These are phyloP conservation scores for Orthonevra nobilis DNA, from an alignment of 2,888 invertebrate species.

Conservation along the genomic window DNA sequence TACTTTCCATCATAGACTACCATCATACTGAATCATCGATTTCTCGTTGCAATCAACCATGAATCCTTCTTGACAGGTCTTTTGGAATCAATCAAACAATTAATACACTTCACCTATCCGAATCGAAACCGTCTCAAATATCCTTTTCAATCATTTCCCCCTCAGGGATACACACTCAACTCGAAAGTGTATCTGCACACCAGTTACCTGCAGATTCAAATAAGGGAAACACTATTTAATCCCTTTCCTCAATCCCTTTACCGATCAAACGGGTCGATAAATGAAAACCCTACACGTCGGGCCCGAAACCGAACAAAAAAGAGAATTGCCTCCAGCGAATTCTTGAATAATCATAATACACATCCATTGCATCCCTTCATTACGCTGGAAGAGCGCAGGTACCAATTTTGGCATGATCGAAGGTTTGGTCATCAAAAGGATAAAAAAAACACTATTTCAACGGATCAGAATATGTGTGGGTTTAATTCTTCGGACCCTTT, in stretches of 20 bases:
- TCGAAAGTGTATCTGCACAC: slow-evolving; percentile 3
- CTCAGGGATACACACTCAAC: slow-evolving; percentile 33
- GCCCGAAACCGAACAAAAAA: neutral
- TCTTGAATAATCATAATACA: slow-evolving; percentile 65
- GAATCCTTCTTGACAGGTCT: slow-evolving; percentile 46
- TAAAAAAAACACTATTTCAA: slow-evolving; percentile 9
- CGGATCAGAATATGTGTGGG: slow-evolving; percentile 57
- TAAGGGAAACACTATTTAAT: slow-evolving; percentile 67
- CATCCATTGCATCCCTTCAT: slow-evolving; percentile 48
- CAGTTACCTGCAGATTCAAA: slow-evolving; percentile 43
- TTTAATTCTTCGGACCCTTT: slow-evolving; percentile 51
- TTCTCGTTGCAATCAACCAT: slow-evolving; percentile 30
- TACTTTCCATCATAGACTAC: no score
- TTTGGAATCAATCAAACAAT: slow-evolving; percentile 50
- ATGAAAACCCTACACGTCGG: slow-evolving; percentile 9
- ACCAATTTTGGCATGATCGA: slow-evolving; percentile 61
- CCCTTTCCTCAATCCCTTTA: slow-evolving; percentile 64
- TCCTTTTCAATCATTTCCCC: slow-evolving; percentile 38
- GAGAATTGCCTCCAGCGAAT: slow-evolving; percentile 55
- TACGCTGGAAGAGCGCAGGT: slow-evolving; percentile 18
- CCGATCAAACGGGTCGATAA: slow-evolving; percentile 42
- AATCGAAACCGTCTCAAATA: slow-evolving; percentile 25
- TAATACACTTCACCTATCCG: slow-evolving; percentile 14
- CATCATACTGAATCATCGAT: no score
- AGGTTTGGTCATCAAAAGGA: slow-evolving; percentile 34